Evolutionary conservation across 2,113 vertebrate genomes (phyloP), one percentile per base, ranked within the genome.

Genomic region (Syngnathus scovelli): DNA sequence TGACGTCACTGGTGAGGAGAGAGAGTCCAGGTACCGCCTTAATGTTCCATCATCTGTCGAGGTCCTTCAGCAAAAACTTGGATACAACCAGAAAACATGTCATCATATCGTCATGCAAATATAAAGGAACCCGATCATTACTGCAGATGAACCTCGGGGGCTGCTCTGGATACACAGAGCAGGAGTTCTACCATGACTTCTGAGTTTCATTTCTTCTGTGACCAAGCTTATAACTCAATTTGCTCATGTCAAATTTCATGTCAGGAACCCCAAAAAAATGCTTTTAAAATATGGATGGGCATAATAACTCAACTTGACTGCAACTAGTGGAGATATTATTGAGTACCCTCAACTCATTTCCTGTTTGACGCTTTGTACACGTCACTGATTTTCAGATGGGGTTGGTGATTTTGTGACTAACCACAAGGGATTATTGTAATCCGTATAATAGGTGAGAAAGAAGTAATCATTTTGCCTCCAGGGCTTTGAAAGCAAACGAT

Each of bases 1-100:
- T 84, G 70, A 74, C 64, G 81, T 78, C 67, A 72, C 44, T 0
- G 13, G 69, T 41, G 7, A 13, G 27, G 49, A 65, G 56, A 60
- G 38, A 44, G n/a, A 62, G 12, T 67, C 61, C 67, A 75, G 69
- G 68, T 49, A 36, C 44, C 36, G 59, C 60, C 38, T 62, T 37
- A 11, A 43, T 23, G 60, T 62, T 62, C 41, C 60, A 43, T 62
- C 60, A 43, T 62, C 39, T 27, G 61, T 44, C 39, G 6, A 15
- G 23, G 60, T 41, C 21, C 18, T 11, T 21, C 37, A 13, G 37
- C 37, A 61, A 3, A 62, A 23, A 62, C 2, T 27, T 44, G 41
- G 21, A 62, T 12, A 10, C 21, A 9, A 39, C 12, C 8, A 16
- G 61, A 11, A 62, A 44, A 62, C 61, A 23, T 58, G 55, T 58